Evolutionary conservation across 2,888 invertebrate genomes (phyloP).

Genomic region (Sphaerophoria taeniata): DNA sequence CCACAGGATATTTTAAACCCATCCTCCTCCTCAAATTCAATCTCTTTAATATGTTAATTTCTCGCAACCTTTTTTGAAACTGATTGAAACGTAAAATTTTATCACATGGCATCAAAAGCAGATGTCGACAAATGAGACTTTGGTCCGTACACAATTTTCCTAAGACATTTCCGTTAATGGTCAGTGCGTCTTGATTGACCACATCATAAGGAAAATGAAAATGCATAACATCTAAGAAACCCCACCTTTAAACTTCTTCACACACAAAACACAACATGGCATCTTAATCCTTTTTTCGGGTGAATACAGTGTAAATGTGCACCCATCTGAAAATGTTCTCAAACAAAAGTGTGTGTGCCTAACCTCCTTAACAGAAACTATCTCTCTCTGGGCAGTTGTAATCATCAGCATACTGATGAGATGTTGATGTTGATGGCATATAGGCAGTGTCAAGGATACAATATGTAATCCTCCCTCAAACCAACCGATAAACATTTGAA

Average conservation of each 20-base stretch:
- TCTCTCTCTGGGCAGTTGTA: slow-evolving; percentile 57
- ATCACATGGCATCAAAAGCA: slow-evolving; percentile 63
- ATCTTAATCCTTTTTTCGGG: slow-evolving; percentile 53
- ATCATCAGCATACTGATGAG: slow-evolving; percentile 67
- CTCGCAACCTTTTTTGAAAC: slow-evolving; percentile 29
- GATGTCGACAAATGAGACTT: slow-evolving; percentile 50
- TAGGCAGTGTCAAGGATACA: slow-evolving; percentile 67
- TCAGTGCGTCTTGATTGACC: slow-evolving; percentile 71
- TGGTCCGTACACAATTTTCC: slow-evolving; percentile 12
- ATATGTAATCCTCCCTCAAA: slow-evolving; percentile 63
- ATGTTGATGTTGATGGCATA: slow-evolving; percentile 52
- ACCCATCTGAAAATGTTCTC: slow-evolving; percentile 61
- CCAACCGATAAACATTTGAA: slow-evolving; percentile 43
- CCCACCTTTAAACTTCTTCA: slow-evolving; percentile 12
- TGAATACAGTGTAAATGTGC: slow-evolving; percentile 49
- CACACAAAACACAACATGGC: slow-evolving; percentile 1
- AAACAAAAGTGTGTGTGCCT: slow-evolving; percentile 25
- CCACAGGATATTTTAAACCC: neutral
- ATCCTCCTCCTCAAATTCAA: neutral
- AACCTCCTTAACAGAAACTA: slow-evolving; percentile 29
- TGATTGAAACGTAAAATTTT: slow-evolving; percentile 66
- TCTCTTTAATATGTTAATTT: slow-evolving; percentile 63
- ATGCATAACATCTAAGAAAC: slow-evolving; percentile 65
- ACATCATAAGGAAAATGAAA: slow-evolving; percentile 69
- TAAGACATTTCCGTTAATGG: slow-evolving; percentile 66